Conservation (phyloP, 1,140 invertebrate genomes). For the Apis laboriosa region DNA sequence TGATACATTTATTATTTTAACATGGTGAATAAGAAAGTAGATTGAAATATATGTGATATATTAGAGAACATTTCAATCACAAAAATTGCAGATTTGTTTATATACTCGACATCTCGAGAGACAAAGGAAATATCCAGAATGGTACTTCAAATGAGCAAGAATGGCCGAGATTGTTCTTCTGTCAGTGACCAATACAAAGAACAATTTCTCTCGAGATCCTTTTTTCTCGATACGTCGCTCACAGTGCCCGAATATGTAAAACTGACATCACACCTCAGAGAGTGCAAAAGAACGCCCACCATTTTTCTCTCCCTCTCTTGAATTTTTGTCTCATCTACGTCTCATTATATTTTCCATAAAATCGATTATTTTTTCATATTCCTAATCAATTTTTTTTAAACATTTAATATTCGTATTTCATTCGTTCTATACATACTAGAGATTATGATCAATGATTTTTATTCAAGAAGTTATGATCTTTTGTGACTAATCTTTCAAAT, state of each 20-base stretch:
- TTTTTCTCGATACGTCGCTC: slow-evolving; percentile 71
- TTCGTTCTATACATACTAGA: not conserved
- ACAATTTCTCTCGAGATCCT: slow-evolving; percentile 50
- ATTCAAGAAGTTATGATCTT: not conserved
- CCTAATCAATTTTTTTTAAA: not conserved
- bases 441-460: not conserved
- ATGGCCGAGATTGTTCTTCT: slow-evolving; percentile 32
- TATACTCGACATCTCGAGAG: not conserved
- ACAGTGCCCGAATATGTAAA: slow-evolving; percentile 79
- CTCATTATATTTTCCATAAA: not conserved
- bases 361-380: not conserved
- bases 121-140: slow-evolving; percentile 14
- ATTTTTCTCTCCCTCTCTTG: not conserved
- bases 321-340: not conserved
- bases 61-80: not conserved
- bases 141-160: slow-evolving; percentile 32
- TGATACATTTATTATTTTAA: not conserved
- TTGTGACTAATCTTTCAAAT: slow-evolving; percentile 1
- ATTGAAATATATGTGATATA: not conserved
- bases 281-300: slow-evolving; percentile 68
- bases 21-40: not conserved
- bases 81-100: not conserved
- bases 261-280: slow-evolving; percentile 76
- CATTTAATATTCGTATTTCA: not conserved
- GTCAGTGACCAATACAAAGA: slow-evolving; percentile 6